Conservation (phyloP, 2,797 vertebrate genomes). For the Eidolon dupreanum region DNA sequence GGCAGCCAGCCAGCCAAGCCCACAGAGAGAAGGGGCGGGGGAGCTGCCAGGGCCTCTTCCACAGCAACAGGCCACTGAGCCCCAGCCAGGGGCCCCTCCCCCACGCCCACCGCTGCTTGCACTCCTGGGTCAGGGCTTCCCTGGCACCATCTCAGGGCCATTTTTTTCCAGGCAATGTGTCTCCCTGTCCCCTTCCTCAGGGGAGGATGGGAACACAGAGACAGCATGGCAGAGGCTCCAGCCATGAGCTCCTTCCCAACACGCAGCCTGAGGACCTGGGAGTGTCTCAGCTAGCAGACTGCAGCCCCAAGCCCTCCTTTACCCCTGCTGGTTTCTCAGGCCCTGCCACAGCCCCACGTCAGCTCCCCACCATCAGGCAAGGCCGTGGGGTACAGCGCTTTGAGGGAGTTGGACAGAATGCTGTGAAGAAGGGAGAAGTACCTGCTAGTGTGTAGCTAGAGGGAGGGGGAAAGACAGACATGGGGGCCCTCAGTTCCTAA, state of each 20-base stretch:
- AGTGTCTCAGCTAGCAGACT: background rate
- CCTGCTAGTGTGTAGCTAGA: background rate
- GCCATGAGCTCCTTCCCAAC: background rate
- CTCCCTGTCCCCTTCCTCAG: background rate
- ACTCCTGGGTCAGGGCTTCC: background rate
- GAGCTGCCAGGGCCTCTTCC: conserved; percentile 36
- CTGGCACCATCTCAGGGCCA: background rate
- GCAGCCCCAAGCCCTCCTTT: background rate
- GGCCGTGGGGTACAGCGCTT: background rate
- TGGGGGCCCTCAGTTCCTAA: background rate
- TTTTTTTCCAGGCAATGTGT: background rate
- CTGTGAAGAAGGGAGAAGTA: background rate
- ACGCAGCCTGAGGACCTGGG: background rate
- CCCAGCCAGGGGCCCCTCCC: background rate
- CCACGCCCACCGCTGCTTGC: background rate
- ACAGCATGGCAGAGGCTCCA: background rate
- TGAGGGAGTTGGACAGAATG: background rate
- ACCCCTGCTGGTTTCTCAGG: background rate
- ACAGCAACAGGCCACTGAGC: background rate
- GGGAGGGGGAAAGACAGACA: background rate
- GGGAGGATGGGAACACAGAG: background rate
- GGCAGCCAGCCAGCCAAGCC: conserved; percentile 56
- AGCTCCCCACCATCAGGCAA: background rate
- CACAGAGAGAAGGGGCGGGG: background rate
- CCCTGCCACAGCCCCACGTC: background rate